A percentile compares a stretch with the other conserved stretches of the same genome.
Evolutionary conservation across 1,140 invertebrate species (phyloP).

Genomic region (Conopomorpha cramerella): DNA sequence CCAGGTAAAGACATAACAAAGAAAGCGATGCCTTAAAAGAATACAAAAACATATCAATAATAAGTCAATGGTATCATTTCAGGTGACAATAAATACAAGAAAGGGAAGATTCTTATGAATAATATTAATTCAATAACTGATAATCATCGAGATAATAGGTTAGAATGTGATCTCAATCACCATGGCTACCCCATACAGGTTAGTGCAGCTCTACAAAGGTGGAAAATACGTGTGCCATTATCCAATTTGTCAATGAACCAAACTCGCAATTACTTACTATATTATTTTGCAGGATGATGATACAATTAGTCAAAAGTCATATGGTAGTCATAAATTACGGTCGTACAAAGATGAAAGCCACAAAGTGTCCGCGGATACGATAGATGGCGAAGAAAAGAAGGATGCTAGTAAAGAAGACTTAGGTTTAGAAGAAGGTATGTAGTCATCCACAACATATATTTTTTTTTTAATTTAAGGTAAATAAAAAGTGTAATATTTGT

Average conservation of each 20-base stretch:
- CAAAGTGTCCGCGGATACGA: conserved; percentile 80
- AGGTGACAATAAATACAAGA: conserved; percentile 78
- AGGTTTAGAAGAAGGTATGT: conserved; percentile 69
- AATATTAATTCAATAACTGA: conserved; percentile 70
- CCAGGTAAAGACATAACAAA: conserved; percentile 65
- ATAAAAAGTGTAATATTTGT: conserved; percentile 36
- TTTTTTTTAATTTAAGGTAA: too few relatives aligned
- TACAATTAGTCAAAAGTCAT: conserved; percentile 87
- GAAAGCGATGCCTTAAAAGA: not conserved
- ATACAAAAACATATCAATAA: conserved; percentile 3
- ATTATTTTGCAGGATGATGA: conserved; percentile 64
- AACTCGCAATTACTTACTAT: too few relatives aligned
- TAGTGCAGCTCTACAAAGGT: too few relatives aligned
- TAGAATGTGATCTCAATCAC: conserved; percentile 76
- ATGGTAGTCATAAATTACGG: conserved; percentile 89
- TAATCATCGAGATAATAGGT: conserved; percentile 75
- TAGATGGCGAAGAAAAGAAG: conserved; percentile 87
- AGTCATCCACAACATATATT: too few relatives aligned
- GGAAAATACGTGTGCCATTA: too few relatives aligned
- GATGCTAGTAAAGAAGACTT: conserved; percentile 90
- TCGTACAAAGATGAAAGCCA: conserved; percentile 87
- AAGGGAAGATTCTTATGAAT: conserved; percentile 73
- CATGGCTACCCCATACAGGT: conserved; percentile 66
- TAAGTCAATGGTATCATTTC: conserved; percentile 18
- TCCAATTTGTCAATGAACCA: too few relatives aligned